Base-by-base conservation (phyloP, 2,113 vertebrate species). In the Plestiodon gilberti region DNA sequence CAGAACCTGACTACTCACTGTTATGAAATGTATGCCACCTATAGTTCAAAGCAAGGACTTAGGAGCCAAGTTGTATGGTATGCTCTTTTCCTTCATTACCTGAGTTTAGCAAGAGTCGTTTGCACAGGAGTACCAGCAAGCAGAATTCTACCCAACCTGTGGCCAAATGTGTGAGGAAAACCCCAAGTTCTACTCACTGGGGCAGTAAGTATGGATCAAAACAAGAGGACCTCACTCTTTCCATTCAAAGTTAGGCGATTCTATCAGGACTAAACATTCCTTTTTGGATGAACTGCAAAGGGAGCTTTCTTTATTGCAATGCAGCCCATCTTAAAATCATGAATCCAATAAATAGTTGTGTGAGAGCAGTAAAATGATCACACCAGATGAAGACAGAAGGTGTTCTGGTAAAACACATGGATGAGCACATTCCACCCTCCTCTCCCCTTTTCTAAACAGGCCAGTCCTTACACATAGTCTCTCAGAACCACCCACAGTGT, bases 51-150 rank as follows among this genome's bases (percentile, higher is more conserved):
- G 95, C 93, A 78, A 93, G 73, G 93, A 90, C 93, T 95, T 93
- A 93, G 14, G 67, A 96, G 93, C 93, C 94, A 86, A 87, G 93
- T 92, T 93, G 93, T 91, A 89, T 64, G 89, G 85, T 22, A 84
- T 86, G 62, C 75, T 43, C 87, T 87, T 91, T 82, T 93, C 86
- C 84, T 92, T 76, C 13, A 28, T 92, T 87, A 64, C 94, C 88
- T 89, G 80, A 91, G 82, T 84, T 82, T 14, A 81, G 0, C 33
- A 70, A 96, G 96, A 96, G 88, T 97, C 95, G 96, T 90, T 43
- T 69, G 83, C 95, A 95, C 96, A 90, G 96, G 96, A 96, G 92
- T 33, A 3, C 52, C 40, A 1, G 90, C 78, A 30, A 91, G 93
- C 64, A 93, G 91, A 92, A 86, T 28, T 82, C 89, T 70, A 20